Evolutionary conservation across 2,888 invertebrate genomes (phyloP), one percentile per base, ranked within the genome.

Genomic region (Ectropis crepuscularia): DNA sequence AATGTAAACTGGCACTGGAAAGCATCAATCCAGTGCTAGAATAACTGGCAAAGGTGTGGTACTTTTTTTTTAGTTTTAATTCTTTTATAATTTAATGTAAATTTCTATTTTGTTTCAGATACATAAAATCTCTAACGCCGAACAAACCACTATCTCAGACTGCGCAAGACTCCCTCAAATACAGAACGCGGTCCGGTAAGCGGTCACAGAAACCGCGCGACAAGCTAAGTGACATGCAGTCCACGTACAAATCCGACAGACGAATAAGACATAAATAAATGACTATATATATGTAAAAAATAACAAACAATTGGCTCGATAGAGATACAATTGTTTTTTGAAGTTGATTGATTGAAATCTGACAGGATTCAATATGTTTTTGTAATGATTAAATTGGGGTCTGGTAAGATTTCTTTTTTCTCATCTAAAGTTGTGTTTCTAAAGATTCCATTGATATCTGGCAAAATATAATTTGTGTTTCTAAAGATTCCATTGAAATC

Each of bases 101-200:
- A 39, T 28, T 54, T 5, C 41, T 50, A 41, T 49, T 68, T 55
- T 7, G 63, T 73, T 70, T 5, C 86, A 92, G 92, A 72, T 92
- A 88, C 68, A 87, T 92, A 73, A 90, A 91, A 65, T 88, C 91
- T 0, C 65, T 92, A 37, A 89, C 91, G 0, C 91, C 91, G 0
- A 83, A 78, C 67, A 53, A 80, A 2, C 65, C 81, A 0, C 65
- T 74, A 0, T 79, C 68, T 10, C 87, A 86, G 28, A 63, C 74
- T 0, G 80, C 68, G 10, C 87, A 86, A 37, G 90, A 90, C 10
- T 87, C 89, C 0, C 86, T 88, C 0, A 89, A 89, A 42, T 85
- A 83, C 65, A 74, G 86, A 0, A 89, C 90, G 9, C 70, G 90
- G 0, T 86, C 90, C 0, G 86, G 88, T 0, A 90, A 89, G 41